Evolutionary conservation across 2,797 vertebrate species (phyloP), one percentile per base, ranked within the genome.

Genomic region (Pseudotriccus pelzelni): DNA sequence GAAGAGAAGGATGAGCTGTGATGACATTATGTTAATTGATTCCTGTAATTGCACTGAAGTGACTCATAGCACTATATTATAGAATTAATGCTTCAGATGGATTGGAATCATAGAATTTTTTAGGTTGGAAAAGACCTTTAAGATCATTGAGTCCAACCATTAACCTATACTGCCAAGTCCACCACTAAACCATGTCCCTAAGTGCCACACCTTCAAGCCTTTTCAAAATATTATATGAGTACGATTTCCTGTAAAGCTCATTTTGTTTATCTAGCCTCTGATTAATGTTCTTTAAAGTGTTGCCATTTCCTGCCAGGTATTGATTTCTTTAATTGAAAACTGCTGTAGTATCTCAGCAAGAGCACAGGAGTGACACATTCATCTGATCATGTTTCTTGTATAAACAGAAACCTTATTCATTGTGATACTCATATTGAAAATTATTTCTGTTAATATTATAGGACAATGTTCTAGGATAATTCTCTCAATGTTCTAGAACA

Each of bases 1-100:
- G 36, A 72, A 56, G 82, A 52, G 22, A 73, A 78, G 84, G 19
- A 75, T 21, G 62, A 74, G 53, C 25, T 88, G 43, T 86, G 44
- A 85, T 49, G 80, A 50, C 36, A 89, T 81, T 83, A 69, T 90
- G 62, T 70, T 96, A 94, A 97, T 96, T 94, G 72, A 94, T 93
- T 96, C 76, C 63, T 89, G 14, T 50, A 91, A 47, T n/a, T 94
- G 28, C 70, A 92, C 72, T 81, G 60, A 90, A 92, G n/a, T 87
- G 68, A 95, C 43, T 56, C 34, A 83, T 64, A 46, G 47, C 63
- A 75, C 34, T 69, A 22, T 24, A 64, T 58, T 78, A 70, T 78
- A 76, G 62, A 80, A 74, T 72, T 83, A 91, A 34, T 75, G 25
- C 66, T 77, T 74, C 47, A 74, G 41, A 80, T 58, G 30, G 59